phyloP scores from a whole-genome alignment of 1,140 invertebrate species.

The Coelopa frigida region DNA sequence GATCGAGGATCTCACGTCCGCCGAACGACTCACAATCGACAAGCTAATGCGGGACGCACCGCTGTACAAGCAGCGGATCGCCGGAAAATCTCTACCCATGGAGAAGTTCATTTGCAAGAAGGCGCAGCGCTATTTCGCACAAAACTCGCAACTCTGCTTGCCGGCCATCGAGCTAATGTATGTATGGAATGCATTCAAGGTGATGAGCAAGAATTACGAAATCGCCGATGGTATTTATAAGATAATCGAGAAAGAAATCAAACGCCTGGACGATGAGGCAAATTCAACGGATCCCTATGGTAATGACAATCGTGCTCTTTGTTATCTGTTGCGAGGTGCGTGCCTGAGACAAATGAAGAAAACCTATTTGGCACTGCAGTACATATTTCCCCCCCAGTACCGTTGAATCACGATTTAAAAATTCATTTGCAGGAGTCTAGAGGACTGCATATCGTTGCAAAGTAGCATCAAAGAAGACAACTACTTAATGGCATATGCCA shows the following conservation, averaged over 20 bases:
- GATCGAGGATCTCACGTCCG: conserved; percentile 47
- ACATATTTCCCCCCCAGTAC: conserved; percentile 8
- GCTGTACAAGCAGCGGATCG: conserved; percentile 78
- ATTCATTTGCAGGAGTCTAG: conserved; percentile 50
- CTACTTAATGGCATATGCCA: conserved; percentile 79
- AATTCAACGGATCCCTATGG: conserved; percentile 49
- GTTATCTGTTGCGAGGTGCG: conserved; percentile 74
- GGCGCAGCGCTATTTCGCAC: conserved; percentile 66
- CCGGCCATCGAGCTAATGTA: conserved; percentile 85
- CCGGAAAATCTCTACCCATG: conserved; percentile 92
- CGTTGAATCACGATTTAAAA: background rate
- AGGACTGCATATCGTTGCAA: conserved; percentile 60
- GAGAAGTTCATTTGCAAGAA: conserved; percentile 92
- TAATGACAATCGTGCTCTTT: conserved; percentile 70
- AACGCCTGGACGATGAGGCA: conserved; percentile 30
- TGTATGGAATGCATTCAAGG: conserved; percentile 88
- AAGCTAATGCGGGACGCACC: conserved; percentile 66
- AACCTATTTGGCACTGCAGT: conserved; percentile 64
- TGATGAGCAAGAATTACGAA: conserved; percentile 65
- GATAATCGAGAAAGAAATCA: conserved; percentile 60
- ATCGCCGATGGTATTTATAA: conserved; percentile 64
- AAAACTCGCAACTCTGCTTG: conserved; percentile 66
- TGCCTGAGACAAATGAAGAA: conserved; percentile 70
- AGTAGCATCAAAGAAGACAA: conserved; percentile 75
- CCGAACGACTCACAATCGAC: conserved; percentile 49